Conservation (phyloP, 2,797 vertebrate genomes). For the Danio tinwini region DNA sequence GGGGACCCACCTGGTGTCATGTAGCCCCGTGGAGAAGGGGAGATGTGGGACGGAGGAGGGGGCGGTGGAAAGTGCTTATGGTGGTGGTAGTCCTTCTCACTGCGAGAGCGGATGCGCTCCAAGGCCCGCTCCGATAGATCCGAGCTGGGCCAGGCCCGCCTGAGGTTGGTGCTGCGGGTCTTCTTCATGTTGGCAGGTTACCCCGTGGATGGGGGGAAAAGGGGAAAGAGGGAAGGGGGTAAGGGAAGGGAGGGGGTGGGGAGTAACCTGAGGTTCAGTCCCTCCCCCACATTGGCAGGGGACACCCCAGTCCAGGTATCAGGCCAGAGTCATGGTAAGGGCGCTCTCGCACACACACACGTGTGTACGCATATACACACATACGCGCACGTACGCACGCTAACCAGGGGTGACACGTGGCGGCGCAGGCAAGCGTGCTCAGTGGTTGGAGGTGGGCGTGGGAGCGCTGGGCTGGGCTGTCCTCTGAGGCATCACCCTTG, state of each 20-base stretch:
- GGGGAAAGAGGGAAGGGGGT: slow-evolving; percentile 42
- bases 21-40: slow-evolving; percentile 85
- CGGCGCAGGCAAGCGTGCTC: slow-evolving; percentile 33
- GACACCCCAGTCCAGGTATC: slow-evolving; percentile 80
- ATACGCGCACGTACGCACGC: slow-evolving; percentile 44
- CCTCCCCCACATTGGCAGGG: slow-evolving; percentile 83
- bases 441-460: slow-evolving; percentile 58
- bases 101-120: slow-evolving; percentile 87
- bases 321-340: slow-evolving; percentile 81
- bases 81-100: slow-evolving; percentile 90
- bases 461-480: slow-evolving; percentile 59
- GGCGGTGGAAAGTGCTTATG: slow-evolving; percentile 87
- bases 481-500: slow-evolving; percentile 95
- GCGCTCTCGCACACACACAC: slow-evolving; percentile 72
- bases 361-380: slow-evolving; percentile 70
- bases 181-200: slow-evolving; percentile 82
- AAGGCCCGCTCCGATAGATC: slow-evolving; percentile 89
- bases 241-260: slow-evolving; percentile 52
- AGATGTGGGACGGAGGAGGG: slow-evolving; percentile 79
- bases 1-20: slow-evolving; percentile 86
- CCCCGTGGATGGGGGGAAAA: slow-evolving; percentile 32
- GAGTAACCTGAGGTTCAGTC: slow-evolving; percentile 83
- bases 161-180: slow-evolving; percentile 86
- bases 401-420: slow-evolving; percentile 43
- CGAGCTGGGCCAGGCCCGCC: slow-evolving; percentile 88